Base-by-base conservation (phyloP, 2,888 invertebrate species). In the Keiferia lycopersicella region DNA sequence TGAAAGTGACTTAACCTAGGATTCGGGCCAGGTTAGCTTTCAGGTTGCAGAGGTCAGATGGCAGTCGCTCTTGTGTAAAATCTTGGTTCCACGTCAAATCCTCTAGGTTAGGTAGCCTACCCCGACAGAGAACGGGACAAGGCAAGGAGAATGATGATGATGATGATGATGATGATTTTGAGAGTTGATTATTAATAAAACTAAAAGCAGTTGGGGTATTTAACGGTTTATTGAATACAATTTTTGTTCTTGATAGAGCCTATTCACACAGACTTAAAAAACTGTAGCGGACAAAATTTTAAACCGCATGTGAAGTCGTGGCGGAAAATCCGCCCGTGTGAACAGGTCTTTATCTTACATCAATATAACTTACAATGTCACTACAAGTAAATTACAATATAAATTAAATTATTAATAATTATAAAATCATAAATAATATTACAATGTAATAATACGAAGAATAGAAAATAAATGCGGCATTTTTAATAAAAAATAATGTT, bases 171-270 rank as follows among this genome's bases (percentile, higher is more conserved):
- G n/a, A 26, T 26, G 26, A 26, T 4, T 26, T 4, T 26, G 26
- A 4, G 26, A 4, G 26, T 26, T 34, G 34, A 34, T 34, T 8
- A 39, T n/a, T 50, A 50, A 50, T 18, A 50, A 50, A 50, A 26
- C 26, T 10, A 26, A 3, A 26, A 11, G 65, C 34, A 34, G 6
- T 41, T 69, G 73, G 81, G 82, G 75, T 77, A 80, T 78, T 75
- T 80, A 77, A 81, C 78, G 82, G 81, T 86, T 84, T 86, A 85
- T 77, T 75, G 69, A 66, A 75, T 78, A 78, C 75, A 77, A 74
- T 76, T 72, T 64, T 66, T 62, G 63, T 70, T 73, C 70, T 71
- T n/a, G 30, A 8, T 41, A 22, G 26, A 65, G 63, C 65, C 63
- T 61, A 66, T 66, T 66, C 66, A 66, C 66, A 65, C 66, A 18